Evolutionary conservation across 2,797 vertebrate species (phyloP).

Genomic region (Danio tinwini): DNA sequence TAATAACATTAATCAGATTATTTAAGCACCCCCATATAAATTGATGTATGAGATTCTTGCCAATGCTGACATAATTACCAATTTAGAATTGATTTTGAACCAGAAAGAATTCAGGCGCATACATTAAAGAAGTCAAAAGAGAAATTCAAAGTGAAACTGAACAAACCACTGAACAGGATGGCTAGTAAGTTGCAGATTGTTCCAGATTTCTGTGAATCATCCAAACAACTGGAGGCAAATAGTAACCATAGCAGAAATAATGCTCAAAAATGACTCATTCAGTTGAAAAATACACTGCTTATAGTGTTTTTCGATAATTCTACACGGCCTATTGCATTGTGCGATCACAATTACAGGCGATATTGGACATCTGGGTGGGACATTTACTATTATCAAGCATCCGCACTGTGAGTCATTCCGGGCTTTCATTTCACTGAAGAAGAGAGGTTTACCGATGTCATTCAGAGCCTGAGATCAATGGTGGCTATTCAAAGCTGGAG

Average conservation of each 20-base stretch:
- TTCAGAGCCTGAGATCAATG: conserved; percentile 16
- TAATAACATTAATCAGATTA: not conserved
- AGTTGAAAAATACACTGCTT: conserved; percentile 5
- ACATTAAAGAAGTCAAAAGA: not conserved
- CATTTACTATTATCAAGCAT: conserved; percentile 22
- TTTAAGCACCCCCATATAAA: not conserved
- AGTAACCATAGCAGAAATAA: conserved; percentile 29
- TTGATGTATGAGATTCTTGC: not conserved
- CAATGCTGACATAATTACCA: not conserved
- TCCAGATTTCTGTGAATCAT: conserved; percentile 20
- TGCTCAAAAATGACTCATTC: conserved; percentile 28
- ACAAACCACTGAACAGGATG: not conserved
- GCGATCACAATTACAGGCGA: not conserved
- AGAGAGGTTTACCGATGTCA: conserved; percentile 19
- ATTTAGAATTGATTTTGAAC: not conserved
- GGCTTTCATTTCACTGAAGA: conserved; percentile 35
- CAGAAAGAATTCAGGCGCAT: no score
- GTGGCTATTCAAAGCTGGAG: conserved; percentile 11
- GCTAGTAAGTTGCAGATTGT: not conserved
- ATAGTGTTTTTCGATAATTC: not conserved
- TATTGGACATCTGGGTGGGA: conserved; percentile 33
- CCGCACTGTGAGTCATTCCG: conserved; percentile 24
- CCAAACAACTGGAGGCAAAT: conserved; percentile 11
- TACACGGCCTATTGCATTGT: not conserved
- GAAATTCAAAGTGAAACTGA: conserved; percentile 1